Conservation (phyloP, 92 coral and sea anemone genomes). For the Paragorgia papillata region DNA sequence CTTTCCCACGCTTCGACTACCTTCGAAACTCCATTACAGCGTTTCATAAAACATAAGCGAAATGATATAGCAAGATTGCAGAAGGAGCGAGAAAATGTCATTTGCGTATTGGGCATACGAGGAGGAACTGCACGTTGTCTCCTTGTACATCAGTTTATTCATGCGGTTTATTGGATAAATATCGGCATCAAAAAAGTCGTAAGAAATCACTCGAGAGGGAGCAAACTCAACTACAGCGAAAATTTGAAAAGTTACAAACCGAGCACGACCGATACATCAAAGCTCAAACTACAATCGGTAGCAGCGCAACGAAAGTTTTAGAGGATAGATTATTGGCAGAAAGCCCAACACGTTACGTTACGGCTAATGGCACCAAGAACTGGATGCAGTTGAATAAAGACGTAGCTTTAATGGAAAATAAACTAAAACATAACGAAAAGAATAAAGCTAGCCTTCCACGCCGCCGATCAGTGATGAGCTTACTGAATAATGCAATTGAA, state of each 20-base stretch:
- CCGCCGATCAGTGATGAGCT: constrained; percentile 6
- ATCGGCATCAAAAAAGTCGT: constrained; percentile 23
- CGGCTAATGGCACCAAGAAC: constrained; percentile 29
- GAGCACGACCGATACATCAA: constrained; percentile 27
- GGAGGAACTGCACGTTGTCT: constrained; percentile 30
- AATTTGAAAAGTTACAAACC: constrained; percentile 15
- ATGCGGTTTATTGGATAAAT: constrained; percentile 27
- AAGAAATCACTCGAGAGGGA: constrained; percentile 28
- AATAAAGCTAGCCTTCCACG: background rate
- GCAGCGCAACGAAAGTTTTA: constrained; percentile 17
- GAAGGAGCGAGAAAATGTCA: constrained; percentile 28
- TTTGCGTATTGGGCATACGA: constrained; percentile 26
- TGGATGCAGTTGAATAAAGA: constrained; percentile 52
- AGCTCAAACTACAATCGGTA: background rate
- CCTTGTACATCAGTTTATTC: constrained; percentile 28
- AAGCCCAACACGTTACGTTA: constrained; percentile 42
- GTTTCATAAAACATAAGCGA: constrained; percentile 13
- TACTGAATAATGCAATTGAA: constrained; percentile 27
- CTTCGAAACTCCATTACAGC: constrained; percentile 33
- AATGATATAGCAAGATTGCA: constrained; percentile 1
- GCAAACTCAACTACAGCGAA: constrained; percentile 3
- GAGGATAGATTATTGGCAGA: constrained; percentile 51
- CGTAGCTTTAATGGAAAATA: constrained; percentile 40
- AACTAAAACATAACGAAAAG: constrained; percentile 23
- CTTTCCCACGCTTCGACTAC: background rate